Conservation (phyloP, 2,888 invertebrate genomes). For the Rutpela maculata region DNA sequence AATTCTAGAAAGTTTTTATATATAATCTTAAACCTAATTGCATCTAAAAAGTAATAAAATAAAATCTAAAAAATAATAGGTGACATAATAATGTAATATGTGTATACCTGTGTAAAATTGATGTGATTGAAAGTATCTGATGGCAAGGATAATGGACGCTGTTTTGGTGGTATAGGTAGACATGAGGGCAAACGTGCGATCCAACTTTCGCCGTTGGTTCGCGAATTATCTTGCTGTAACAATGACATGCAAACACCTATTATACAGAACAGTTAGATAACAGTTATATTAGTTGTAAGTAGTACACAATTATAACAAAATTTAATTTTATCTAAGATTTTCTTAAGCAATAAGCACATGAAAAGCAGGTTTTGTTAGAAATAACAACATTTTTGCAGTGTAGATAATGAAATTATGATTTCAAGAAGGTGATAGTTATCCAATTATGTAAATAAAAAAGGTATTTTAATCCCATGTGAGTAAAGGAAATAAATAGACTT, state of each 20-base stretch:
- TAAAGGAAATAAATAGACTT: too few relatives aligned
- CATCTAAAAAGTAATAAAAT: too few relatives aligned
- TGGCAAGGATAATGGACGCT: conserved; percentile 68
- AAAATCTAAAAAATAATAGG: not conserved
- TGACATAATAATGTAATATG: not conserved
- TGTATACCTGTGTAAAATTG: conserved; percentile 69
- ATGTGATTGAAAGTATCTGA: conserved; percentile 60
- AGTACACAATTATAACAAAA: not conserved
- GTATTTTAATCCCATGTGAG: too few relatives aligned
- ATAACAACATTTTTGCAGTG: not conserved
- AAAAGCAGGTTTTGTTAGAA: not conserved
- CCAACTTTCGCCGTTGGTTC: conserved; percentile 63
- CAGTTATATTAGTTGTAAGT: not conserved
- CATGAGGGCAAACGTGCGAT: conserved; percentile 67
- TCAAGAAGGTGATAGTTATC: not conserved
- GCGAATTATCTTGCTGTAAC: conserved; percentile 55
- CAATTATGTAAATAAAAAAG: too few relatives aligned
- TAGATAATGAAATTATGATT: not conserved
- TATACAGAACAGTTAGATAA: conserved; percentile 6
- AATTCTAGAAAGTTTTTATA: too few relatives aligned
- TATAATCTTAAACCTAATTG: not conserved
- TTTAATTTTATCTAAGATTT: not conserved
- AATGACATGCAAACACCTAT: conserved; percentile 53
- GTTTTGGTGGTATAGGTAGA: conserved; percentile 59
- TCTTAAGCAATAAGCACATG: not conserved